phyloP scores from a whole-genome alignment of 2,888 invertebrate genomes.

The Chironomus tentans region DNA sequence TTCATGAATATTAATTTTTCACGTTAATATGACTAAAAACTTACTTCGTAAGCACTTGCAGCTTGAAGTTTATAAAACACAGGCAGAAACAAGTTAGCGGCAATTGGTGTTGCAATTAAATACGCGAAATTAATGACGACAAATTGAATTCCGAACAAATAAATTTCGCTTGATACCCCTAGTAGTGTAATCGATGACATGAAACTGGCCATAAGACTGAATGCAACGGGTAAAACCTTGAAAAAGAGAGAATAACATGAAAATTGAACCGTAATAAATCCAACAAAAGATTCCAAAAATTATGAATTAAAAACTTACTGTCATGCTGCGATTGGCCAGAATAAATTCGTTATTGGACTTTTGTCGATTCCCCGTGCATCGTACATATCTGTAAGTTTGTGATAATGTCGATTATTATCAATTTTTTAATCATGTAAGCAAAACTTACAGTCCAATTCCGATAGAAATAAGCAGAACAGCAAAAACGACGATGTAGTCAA shows the following conservation, averaged over 20 bases:
- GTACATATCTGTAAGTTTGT: neutral
- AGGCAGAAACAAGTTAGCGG: slow-evolving; percentile 68
- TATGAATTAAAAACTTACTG: slow-evolving; percentile 39
- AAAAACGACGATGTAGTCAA: slow-evolving; percentile 67
- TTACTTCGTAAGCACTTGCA: slow-evolving; percentile 77
- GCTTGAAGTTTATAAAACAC: slow-evolving; percentile 76
- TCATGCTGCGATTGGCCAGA: slow-evolving; percentile 71
- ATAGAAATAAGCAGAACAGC: slow-evolving; percentile 62
- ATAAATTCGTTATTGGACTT: slow-evolving; percentile 54
- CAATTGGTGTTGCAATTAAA: slow-evolving; percentile 65
- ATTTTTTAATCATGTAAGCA: neutral
- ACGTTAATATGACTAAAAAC: neutral
- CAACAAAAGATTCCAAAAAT: neutral
- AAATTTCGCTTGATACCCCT: slow-evolving; percentile 83
- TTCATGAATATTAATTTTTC: no score
- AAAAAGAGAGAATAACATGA: neutral
- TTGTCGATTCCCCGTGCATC: neutral
- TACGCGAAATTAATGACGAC: slow-evolving; percentile 68
- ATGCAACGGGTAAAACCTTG: slow-evolving; percentile 58
- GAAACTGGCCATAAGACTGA: slow-evolving; percentile 85
- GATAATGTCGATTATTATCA: neutral
- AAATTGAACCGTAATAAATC: neutral
- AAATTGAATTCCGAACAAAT: slow-evolving; percentile 74
- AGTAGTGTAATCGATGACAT: slow-evolving; percentile 84
- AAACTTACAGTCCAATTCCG: slow-evolving; percentile 60